A percentile compares a stretch with the other conserved stretches of the same genome.
phyloP scores from a whole-genome alignment of 2,113 vertebrate genomes.

The Zosterops hypoxanthus region DNA sequence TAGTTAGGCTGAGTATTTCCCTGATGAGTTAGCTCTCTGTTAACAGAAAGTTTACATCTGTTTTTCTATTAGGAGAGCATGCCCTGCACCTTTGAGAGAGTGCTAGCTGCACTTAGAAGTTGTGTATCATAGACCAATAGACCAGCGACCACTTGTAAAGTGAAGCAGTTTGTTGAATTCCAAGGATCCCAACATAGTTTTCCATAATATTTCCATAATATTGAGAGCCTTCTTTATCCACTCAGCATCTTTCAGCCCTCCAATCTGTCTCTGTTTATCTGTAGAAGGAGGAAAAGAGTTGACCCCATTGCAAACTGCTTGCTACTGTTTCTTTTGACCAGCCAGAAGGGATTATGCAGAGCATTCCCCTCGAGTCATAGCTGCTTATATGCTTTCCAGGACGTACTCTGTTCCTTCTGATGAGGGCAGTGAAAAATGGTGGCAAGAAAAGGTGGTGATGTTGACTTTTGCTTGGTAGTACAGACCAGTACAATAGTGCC shows the following conservation, averaged over 20 bases:
- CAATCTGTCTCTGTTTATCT: background rate
- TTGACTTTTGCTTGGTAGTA: background rate
- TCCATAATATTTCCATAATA: background rate
- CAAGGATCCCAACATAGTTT: background rate
- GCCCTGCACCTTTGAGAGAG: background rate
- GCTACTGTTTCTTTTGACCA: background rate
- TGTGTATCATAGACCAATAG: background rate
- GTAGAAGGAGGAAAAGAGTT: background rate
- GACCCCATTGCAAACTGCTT: background rate
- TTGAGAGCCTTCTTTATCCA: background rate
- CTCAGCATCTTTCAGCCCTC: background rate
- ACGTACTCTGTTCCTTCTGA: background rate
- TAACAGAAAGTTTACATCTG: conserved; percentile 2
- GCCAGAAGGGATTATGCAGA: background rate
- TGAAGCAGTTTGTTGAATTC: background rate
- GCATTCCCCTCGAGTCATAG: background rate
- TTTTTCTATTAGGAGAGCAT: background rate
- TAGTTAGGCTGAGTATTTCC: background rate
- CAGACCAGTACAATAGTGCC: background rate
- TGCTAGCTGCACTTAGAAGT: background rate
- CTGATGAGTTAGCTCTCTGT: background rate
- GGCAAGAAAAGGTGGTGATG: background rate
- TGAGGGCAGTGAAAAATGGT: background rate
- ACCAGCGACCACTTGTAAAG: background rate
- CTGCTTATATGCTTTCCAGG: background rate